A percentile compares a stretch with the other conserved stretches of the same genome.
Evolutionary conservation across 2,797 vertebrate species (phyloP).

Genomic region (Aplochiton taeniatus): DNA sequence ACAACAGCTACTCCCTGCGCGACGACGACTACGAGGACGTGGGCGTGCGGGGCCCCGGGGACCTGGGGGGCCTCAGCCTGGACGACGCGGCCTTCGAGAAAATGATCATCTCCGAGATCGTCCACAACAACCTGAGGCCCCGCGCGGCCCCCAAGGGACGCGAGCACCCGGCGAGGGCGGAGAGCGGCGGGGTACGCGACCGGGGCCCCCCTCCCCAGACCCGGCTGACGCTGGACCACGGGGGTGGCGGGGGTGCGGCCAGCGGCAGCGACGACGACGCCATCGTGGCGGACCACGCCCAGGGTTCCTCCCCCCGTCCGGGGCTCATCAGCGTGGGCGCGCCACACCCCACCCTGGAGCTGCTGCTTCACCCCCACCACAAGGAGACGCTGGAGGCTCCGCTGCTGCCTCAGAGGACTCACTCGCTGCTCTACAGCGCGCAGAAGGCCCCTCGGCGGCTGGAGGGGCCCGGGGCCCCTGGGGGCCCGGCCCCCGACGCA

Average conservation of each 20-base stretch:
- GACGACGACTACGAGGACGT: slow-evolving; percentile 89
- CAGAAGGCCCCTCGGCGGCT: slow-evolving; percentile 75
- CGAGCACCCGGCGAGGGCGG: slow-evolving; percentile 33
- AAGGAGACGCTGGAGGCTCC: slow-evolving; percentile 91
- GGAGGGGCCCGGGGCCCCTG: slow-evolving; percentile 78
- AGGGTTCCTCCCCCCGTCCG: slow-evolving; percentile 79
- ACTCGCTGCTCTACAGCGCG: slow-evolving; percentile 95
- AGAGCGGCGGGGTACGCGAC: slow-evolving; percentile 46
- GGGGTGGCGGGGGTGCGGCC: slow-evolving; percentile 67
- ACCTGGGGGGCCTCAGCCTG: slow-evolving; percentile 88
- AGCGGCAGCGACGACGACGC: slow-evolving; percentile 90
- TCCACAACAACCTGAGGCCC: slow-evolving; percentile 96
- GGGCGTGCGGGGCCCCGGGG: slow-evolving; percentile 81
- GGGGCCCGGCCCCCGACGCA: slow-evolving; percentile 79
- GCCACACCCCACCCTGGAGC: slow-evolving; percentile 82
- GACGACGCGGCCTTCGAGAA: slow-evolving; percentile 96
- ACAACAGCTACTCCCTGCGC: slow-evolving; percentile 98
- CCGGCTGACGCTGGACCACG: slow-evolving; percentile 55
- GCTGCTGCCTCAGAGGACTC: slow-evolving; percentile 97
- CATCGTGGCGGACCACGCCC: slow-evolving; percentile 83
- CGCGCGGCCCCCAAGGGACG: slow-evolving; percentile 72
- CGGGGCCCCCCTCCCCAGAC: slow-evolving; percentile 53
- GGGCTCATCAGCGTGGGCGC: slow-evolving; percentile 73
- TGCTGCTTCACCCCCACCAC: slow-evolving; percentile 84
- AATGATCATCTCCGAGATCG: slow-evolving; percentile 99